Evolutionary conservation across 2,888 invertebrate species (phyloP).

Genomic region (Ametastegia equiseti): DNA sequence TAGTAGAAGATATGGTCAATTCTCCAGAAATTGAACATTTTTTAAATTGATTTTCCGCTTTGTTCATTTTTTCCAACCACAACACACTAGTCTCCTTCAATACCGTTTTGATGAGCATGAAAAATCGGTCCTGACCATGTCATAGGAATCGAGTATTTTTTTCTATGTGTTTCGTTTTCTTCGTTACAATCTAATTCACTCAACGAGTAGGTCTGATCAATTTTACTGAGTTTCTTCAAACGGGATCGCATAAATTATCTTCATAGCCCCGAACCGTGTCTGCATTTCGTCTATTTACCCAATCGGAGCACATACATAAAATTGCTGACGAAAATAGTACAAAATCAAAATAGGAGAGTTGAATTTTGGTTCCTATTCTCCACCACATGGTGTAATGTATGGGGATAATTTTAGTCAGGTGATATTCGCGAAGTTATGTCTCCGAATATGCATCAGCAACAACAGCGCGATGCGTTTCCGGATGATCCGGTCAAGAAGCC

Average conservation of each 20-base stretch:
- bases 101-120: no score
- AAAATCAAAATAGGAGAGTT: neutral
- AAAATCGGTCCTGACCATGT: no score
- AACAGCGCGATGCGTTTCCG: constrained; percentile 64
- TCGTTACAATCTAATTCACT: neutral
- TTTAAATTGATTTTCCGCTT: no score
- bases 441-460: constrained; percentile 1
- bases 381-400: neutral
- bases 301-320: no score
- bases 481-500: constrained; percentile 60
- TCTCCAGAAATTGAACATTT: no score
- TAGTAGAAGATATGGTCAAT: no score
- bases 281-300: constrained; percentile 4
- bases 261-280: constrained; percentile 15
- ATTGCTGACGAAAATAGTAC: no score
- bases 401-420: constrained; percentile 61
- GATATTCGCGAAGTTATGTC: constrained; percentile 66
- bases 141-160: neutral
- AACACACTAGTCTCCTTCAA: no score
- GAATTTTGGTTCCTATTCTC: neutral
- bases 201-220: neutral
- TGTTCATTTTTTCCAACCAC: no score
- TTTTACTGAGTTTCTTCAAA: constrained; percentile 3
- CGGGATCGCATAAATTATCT: constrained; percentile 17
- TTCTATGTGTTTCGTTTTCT: neutral